These are phyloP conservation scores for Erethizon dorsatum DNA, from an alignment of 2,797 vertebrate genomes.

Conservation along the genomic window DNA sequence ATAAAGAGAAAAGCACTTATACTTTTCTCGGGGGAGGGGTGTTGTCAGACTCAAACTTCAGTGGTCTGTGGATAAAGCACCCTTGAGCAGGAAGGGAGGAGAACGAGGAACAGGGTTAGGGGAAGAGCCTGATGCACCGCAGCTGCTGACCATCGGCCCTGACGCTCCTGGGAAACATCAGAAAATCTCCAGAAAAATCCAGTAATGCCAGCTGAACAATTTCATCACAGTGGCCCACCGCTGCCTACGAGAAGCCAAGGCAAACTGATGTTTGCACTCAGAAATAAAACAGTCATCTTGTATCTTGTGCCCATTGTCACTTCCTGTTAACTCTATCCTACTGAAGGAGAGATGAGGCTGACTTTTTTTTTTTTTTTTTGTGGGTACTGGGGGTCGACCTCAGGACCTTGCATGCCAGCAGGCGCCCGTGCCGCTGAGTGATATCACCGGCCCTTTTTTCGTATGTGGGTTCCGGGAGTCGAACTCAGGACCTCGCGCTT, in stretches of 20 bases:
- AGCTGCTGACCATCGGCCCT: conserved; percentile 76
- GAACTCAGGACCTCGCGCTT: too few relatives aligned
- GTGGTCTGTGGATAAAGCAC: conserved; percentile 34
- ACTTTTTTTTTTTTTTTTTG: too few relatives aligned
- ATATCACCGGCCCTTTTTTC: too few relatives aligned
- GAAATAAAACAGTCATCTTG: conserved; percentile 52
- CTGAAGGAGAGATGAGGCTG: neutral
- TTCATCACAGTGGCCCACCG: conserved; percentile 69
- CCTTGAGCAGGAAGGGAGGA: neutral
- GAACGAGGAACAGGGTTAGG: neutral
- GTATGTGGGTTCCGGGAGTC: too few relatives aligned
- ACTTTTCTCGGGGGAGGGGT: neutral
- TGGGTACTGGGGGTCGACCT: too few relatives aligned
- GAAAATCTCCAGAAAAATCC: neutral
- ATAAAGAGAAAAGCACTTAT: neutral
- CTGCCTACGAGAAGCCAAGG: conserved; percentile 70
- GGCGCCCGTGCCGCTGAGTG: too few relatives aligned
- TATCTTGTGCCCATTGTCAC: conserved; percentile 14
- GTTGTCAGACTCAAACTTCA: neutral
- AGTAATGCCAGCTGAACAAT: conserved; percentile 75
- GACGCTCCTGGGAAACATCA: conserved; percentile 9
- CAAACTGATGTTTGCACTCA: conserved; percentile 55
- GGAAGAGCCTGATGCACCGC: conserved; percentile 77
- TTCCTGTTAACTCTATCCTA: neutral
- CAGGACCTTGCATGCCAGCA: too few relatives aligned